phyloP scores from a whole-genome alignment of 1,140 invertebrate genomes.

The Zaprionus ghesquierei region DNA sequence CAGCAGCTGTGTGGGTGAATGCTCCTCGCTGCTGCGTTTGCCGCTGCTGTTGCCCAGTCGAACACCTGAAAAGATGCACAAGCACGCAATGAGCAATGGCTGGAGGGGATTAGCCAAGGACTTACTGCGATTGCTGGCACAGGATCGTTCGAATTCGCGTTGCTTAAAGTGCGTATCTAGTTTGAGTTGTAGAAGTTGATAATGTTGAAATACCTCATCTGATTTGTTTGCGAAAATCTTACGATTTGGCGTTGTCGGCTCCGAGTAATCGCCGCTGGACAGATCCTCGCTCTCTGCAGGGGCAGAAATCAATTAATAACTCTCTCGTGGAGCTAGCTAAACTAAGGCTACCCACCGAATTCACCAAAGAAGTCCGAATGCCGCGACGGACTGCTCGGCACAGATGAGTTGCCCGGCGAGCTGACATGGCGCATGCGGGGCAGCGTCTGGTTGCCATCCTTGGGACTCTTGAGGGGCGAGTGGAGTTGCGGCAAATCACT shows the following conservation, averaged over 20 bases:
- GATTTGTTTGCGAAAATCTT: constrained; percentile 75
- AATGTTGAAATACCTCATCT: constrained; percentile 85
- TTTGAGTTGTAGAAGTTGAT: constrained; percentile 87
- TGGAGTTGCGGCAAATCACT: constrained; percentile 76
- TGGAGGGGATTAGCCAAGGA: background rate
- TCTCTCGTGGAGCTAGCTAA: background rate
- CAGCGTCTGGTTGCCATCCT: constrained; percentile 55
- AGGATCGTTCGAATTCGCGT: constrained; percentile 86
- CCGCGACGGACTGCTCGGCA: constrained; percentile 87
- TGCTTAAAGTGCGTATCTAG: constrained; percentile 89
- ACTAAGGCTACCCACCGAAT: constrained; percentile 54
- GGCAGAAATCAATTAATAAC: background rate
- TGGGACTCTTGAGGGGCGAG: constrained; percentile 71
- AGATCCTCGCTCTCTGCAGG: constrained; percentile 78
- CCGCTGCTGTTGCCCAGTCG: constrained; percentile 55
- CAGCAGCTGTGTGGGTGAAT: constrained; percentile 61
- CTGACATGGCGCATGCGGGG: constrained; percentile 59
- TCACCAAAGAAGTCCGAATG: constrained; percentile 85
- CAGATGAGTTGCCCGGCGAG: constrained; percentile 83
- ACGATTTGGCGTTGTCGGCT: constrained; percentile 74
- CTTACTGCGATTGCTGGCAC: constrained; percentile 63
- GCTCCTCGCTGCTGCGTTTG: constrained; percentile 68
- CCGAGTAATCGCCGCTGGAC: constrained; percentile 80
- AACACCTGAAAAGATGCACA: constrained; percentile 23
- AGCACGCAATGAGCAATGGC: background rate